A percentile compares a stretch with the other conserved stretches of the same genome.
Evolutionary conservation across 2,888 invertebrate species (phyloP).

Genomic region (Caenorhabditis afra): DNA sequence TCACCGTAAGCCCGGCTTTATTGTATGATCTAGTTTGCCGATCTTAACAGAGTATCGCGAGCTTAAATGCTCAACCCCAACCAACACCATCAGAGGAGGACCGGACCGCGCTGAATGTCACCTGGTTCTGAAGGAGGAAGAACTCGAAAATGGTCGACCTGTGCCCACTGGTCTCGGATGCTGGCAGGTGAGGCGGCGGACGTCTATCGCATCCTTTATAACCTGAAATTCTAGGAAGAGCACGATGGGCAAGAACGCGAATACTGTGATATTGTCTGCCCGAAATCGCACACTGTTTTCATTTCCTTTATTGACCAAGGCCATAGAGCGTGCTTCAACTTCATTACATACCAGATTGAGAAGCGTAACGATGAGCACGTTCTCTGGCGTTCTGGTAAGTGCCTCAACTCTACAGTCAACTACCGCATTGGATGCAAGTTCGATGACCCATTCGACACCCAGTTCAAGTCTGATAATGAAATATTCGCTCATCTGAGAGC

Average conservation of each 20-base stretch:
- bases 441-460: constrained; percentile 78
- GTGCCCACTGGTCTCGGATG: constrained; percentile 78
- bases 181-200: constrained; percentile 68
- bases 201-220: neutral
- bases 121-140: constrained; percentile 77
- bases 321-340: constrained; percentile 79
- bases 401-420: constrained; percentile 77
- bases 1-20: constrained; percentile 46
- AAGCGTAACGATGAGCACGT: constrained; percentile 70
- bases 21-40: neutral
- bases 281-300: constrained; percentile 79
- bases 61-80: constrained; percentile 78
- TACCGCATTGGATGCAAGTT: constrained; percentile 79
- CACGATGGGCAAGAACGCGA: constrained; percentile 77
- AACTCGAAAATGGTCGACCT: constrained; percentile 73
- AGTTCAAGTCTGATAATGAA: constrained; percentile 78
- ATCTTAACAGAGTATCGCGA: constrained; percentile 78
- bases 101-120: constrained; percentile 74
- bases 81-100: constrained; percentile 74
- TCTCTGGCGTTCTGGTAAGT: constrained; percentile 78
- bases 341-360: constrained; percentile 79
- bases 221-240: constrained; percentile 67
- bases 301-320: constrained; percentile 74
- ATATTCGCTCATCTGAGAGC: constrained; percentile 74
- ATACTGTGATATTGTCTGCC: constrained; percentile 79